These are phyloP conservation scores for Anthopleura sola DNA, from an alignment of 64 coral and sea anemone species.

Conservation along the genomic window DNA sequence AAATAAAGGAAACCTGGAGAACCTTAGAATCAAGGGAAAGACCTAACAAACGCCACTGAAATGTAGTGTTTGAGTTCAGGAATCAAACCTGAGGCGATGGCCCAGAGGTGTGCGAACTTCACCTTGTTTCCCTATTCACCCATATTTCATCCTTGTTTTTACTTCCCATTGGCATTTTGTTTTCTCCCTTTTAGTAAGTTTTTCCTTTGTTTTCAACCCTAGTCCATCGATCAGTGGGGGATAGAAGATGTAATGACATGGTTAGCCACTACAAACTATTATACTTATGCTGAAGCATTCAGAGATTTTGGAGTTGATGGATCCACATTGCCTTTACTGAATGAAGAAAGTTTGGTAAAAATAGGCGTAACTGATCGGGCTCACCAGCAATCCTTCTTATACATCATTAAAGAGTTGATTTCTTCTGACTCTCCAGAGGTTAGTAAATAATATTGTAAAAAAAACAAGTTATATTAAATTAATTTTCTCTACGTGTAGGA, in stretches of 20 bases:
- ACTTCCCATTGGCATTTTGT: too few species aligned
- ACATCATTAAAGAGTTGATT: constrained; percentile 51
- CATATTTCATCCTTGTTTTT: too few species aligned
- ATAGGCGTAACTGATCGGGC: constrained; percentile 44
- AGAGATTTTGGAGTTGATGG: constrained; percentile 41
- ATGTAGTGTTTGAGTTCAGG: too few species aligned
- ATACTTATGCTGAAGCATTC: constrained; percentile 56
- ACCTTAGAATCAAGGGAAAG: too few species aligned
- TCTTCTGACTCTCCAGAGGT: constrained; percentile 47
- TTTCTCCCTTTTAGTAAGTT: too few species aligned
- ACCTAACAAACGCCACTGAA: too few species aligned
- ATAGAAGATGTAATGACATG: constrained; percentile 59
- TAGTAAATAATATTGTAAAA: background rate
- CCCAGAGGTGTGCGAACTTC: too few species aligned
- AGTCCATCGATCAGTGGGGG: constrained; percentile 54
- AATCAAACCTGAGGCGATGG: too few species aligned
- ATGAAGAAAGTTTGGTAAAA: constrained; percentile 13
- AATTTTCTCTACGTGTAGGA: too few species aligned
- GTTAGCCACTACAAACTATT: constrained; percentile 58
- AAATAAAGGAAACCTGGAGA: too few species aligned
- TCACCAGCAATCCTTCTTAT: constrained; percentile 48
- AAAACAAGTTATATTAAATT: too few species aligned
- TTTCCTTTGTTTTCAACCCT: background rate
- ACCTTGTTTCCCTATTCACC: too few species aligned
- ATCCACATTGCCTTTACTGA: constrained; percentile 10